phyloP scores from a whole-genome alignment of 2,113 vertebrate genomes.

The Poecile atricapillus region DNA sequence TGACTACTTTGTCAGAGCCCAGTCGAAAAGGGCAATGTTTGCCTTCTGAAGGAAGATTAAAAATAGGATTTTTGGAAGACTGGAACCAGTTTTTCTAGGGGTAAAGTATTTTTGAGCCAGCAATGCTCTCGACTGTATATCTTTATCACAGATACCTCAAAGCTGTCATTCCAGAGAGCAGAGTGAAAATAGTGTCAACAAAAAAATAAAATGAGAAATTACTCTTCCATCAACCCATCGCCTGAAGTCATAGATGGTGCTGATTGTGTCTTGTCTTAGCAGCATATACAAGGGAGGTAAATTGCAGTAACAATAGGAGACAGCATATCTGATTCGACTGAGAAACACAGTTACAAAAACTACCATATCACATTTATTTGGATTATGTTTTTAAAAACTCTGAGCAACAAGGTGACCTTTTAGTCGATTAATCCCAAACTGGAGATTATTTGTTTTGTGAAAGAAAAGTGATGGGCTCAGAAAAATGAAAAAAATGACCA shows the following conservation, averaged over 20 bases:
- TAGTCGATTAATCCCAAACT: slow-evolving; percentile 3
- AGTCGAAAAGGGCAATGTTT: background rate
- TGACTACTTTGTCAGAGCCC: background rate
- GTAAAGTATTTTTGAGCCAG: background rate
- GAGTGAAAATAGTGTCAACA: slow-evolving; percentile 28
- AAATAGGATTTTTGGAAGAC: background rate
- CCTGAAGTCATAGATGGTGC: slow-evolving; percentile 41
- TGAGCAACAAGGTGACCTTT: background rate
- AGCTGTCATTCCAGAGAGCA: background rate
- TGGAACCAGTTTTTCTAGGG: background rate
- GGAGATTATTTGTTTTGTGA: background rate
- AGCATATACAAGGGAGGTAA: slow-evolving; percentile 26
- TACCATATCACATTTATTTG: background rate
- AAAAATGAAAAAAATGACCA: background rate
- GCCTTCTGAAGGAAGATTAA: background rate
- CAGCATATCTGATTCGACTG: background rate
- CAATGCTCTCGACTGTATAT: background rate
- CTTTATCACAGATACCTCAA: slow-evolving; percentile 6
- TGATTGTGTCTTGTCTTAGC: slow-evolving; percentile 42
- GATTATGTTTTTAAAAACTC: background rate
- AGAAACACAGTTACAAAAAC: background rate
- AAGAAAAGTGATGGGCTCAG: background rate
- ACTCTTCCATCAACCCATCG: slow-evolving; percentile 1
- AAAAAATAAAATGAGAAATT: slow-evolving; percentile 46
- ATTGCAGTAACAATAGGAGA: slow-evolving; percentile 33